Base-by-base conservation (phyloP, 2,888 invertebrate species). In the Darwinula stevensoni region DNA sequence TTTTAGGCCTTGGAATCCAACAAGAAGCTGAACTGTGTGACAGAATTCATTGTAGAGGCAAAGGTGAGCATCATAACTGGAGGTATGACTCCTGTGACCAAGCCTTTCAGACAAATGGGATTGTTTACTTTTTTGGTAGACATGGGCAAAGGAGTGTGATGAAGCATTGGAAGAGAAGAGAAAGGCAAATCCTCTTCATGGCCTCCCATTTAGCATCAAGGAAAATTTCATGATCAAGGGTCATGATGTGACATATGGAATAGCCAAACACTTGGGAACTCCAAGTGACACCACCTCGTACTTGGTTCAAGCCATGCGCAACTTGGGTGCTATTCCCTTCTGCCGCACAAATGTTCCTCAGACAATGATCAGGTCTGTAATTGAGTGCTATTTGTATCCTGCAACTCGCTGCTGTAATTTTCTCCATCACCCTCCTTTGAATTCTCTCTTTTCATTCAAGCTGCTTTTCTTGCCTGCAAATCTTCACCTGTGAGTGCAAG, bases 251-350 rank as follows among this genome's bases (percentile, higher is more conserved):
- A 45, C 44, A 11, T 33, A 43, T 6, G 51, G 51, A n/a, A 44
- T 46, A 29, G 46, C 45, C 3, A 44, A 47, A 34, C 40, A 39
- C 14, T 37, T 47, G n/a, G 41, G 39, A 35, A 38, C 43, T 29
- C 50, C 50, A 3, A 38, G 38, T 9, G 16, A 35, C 14, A 39
- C 41, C 9, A 40, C 38, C 27, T 37, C 42, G 2, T 39, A 37
- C 4, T 15, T 43, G n/a, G 36, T 39, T 3, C 34, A 37, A 16
- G 37, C 39, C 9, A 36, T 51, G 5, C 39, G 36, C 14, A 35
- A 42, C 3, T 39, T 46, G 4, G 58, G 59, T 30, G 58, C 54
- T n/a, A 42, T 58, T 18, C 56, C 57, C 1, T 57, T 51, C 45
- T 51, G 48, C 14, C 47, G 48, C 38, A 57, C 53, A 5, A 55